phyloP scores from a whole-genome alignment of 2,888 invertebrate genomes.

The Elegia similella region DNA sequence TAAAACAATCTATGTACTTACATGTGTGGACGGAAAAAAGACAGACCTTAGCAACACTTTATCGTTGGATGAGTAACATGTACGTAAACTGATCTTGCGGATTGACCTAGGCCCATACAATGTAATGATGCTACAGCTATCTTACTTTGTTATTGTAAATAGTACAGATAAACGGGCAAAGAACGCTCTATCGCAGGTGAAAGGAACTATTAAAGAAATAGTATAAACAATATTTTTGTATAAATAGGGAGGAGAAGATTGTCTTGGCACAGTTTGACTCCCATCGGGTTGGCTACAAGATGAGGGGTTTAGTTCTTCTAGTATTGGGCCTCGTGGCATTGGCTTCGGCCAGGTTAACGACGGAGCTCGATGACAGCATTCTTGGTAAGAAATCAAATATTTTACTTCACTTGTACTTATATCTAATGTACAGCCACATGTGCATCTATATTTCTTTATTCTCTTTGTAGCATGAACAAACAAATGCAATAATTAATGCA shows the following conservation, averaged over 20 bases:
- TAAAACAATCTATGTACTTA: too few relatives aligned
- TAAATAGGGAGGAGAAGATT: conserved; percentile 40
- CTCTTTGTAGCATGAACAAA: too few relatives aligned
- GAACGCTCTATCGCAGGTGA: conserved; percentile 9
- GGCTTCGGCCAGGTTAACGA: conserved; percentile 50
- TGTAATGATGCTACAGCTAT: not conserved
- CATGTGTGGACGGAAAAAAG: too few relatives aligned
- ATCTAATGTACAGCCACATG: not conserved
- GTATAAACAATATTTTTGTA: conserved; percentile 29
- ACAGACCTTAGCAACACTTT: too few relatives aligned
- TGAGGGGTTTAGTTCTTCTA: conserved; percentile 57
- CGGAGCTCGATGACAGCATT: conserved; percentile 46
- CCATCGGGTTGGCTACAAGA: conserved; percentile 51
- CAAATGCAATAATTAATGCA: too few relatives aligned
- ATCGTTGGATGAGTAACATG: too few relatives aligned
- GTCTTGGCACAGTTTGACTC: conserved; percentile 52
- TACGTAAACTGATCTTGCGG: too few relatives aligned
- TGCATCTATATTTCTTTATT: not conserved
- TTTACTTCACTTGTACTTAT: not conserved
- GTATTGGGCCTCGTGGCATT: conserved; percentile 58
- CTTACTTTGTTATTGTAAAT: not conserved
- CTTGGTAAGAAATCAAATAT: conserved; percentile 42
- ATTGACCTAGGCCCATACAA: not conserved
- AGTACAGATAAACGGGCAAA: conserved; percentile 20
- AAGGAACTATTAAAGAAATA: conserved; percentile 12